phyloP scores from a whole-genome alignment of 2,113 vertebrate genomes.

The Bufo gargarizans region DNA sequence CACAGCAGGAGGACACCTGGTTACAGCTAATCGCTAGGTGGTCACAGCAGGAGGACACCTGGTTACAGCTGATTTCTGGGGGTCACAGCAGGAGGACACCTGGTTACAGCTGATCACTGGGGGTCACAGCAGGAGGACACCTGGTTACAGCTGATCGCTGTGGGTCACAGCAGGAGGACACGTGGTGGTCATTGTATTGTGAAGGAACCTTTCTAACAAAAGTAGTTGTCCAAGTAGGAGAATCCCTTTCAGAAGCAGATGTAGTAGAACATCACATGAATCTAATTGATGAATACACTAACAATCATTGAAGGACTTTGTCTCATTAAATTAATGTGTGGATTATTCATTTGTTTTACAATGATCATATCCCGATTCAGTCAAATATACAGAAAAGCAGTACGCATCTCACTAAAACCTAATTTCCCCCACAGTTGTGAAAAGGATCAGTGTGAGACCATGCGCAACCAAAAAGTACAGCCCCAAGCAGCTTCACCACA shows the following conservation, averaged over 20 bases:
- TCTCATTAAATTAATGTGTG: neutral
- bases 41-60: no score
- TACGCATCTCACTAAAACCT: neutral
- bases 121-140: no score
- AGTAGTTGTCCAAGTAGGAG: no score
- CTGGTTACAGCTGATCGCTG: no score
- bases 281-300: neutral
- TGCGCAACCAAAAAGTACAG: neutral
- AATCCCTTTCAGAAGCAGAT: neutral
- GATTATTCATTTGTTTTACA: neutral
- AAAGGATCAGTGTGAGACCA: neutral
- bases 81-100: no score
- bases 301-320: neutral
- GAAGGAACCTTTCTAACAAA: neutral
- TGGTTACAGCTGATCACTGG: no score
- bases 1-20: no score
- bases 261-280: neutral
- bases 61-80: no score
- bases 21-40: no score
- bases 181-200: no score
- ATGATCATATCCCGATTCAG: neutral
- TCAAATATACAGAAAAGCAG: constrained; percentile 10
- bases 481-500: neutral
- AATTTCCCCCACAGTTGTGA: neutral
- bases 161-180: no score